A percentile compares a stretch with the other conserved stretches of the same genome.
Conservation (phyloP, 2,113 vertebrate genomes). For the Gnathonemus longibarbis region DNA sequence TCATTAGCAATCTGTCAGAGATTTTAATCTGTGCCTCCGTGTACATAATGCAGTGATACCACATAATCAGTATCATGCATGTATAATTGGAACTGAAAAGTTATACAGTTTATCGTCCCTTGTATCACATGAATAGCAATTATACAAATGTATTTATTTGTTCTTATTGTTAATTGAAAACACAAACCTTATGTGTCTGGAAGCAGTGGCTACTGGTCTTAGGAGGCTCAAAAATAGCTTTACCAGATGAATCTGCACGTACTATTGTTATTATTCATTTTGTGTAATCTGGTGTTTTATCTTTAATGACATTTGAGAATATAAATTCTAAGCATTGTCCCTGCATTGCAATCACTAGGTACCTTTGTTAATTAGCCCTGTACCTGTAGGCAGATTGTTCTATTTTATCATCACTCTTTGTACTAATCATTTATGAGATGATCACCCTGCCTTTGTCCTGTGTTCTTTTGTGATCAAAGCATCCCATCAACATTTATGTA, state of each 20-base stretch:
- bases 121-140: neutral
- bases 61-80: slow-evolving; percentile 29
- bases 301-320: slow-evolving; percentile 56
- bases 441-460: neutral
- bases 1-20: slow-evolving; percentile 80
- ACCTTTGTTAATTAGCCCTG: slow-evolving; percentile 66
- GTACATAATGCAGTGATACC: slow-evolving; percentile 53
- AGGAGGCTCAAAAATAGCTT: neutral
- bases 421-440: neutral
- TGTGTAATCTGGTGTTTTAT: neutral
- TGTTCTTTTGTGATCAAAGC: slow-evolving; percentile 56
- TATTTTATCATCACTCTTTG: slow-evolving; percentile 42
- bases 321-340: slow-evolving; percentile 62
- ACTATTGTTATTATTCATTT: neutral
- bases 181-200: slow-evolving; percentile 55
- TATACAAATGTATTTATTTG: neutral
- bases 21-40: slow-evolving; percentile 61
- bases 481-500: slow-evolving; percentile 50
- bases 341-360: slow-evolving; percentile 54
- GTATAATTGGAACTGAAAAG: slow-evolving; percentile 42
- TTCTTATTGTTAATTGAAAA: slow-evolving; percentile 46
- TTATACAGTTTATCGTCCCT: slow-evolving; percentile 35
- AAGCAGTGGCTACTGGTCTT: neutral
- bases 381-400: slow-evolving; percentile 64
- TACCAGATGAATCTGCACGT: neutral